phyloP scores from a whole-genome alignment of 2,113 vertebrate species.

The Muntiacus reevesi region DNA sequence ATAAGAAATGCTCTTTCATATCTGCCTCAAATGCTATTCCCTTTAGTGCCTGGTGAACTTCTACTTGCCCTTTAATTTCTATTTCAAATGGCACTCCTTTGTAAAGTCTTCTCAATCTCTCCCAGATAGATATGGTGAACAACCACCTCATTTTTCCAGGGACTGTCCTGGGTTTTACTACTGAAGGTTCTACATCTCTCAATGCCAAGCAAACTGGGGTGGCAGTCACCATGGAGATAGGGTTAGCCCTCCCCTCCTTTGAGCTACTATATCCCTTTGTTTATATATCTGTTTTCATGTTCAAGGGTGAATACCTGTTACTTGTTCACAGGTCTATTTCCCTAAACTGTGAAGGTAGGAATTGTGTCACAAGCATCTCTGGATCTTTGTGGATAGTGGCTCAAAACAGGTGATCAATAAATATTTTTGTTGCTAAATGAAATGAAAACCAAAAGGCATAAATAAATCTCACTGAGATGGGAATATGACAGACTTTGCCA shows the following conservation, averaged over 20 bases:
- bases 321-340: background rate
- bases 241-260: background rate
- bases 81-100: background rate
- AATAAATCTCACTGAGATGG: background rate
- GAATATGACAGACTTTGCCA: background rate
- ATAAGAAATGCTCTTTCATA: background rate
- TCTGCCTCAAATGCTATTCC: background rate
- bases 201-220: background rate
- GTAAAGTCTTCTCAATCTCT: background rate
- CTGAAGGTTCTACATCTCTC: background rate
- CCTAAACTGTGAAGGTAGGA: background rate
- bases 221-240: background rate
- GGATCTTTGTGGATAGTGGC: background rate
- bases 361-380: background rate
- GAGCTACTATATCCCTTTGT: background rate
- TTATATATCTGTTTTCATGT: background rate
- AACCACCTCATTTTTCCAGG: background rate
- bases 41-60: background rate
- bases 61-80: background rate
- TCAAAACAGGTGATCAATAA: background rate
- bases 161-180: background rate
- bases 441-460: constrained; percentile 3
- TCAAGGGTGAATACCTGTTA: background rate
- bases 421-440: background rate
- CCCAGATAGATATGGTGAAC: background rate